A percentile compares a stretch with the other conserved stretches of the same genome.
phyloP scores from a whole-genome alignment of 2,797 vertebrate genomes.

The Allobates femoralis region DNA sequence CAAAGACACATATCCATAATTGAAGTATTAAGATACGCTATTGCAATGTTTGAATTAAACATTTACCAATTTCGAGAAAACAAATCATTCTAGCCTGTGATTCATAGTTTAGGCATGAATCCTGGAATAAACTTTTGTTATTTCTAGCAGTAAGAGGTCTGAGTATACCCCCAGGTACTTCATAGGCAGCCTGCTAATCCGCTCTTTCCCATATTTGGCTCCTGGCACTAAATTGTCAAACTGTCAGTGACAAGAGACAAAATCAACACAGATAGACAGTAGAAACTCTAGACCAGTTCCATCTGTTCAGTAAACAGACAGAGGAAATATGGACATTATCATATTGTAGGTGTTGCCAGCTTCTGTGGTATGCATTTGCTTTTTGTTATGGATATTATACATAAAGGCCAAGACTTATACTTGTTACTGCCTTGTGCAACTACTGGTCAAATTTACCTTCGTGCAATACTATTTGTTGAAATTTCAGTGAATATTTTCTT shows the following conservation, averaged over 20 bases:
- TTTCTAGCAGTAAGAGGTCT: slow-evolving; percentile 38
- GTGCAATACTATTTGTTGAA: not conserved
- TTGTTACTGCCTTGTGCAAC: not conserved
- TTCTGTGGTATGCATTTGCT: not conserved
- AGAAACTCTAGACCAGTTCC: slow-evolving; percentile 49
- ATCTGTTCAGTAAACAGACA: slow-evolving; percentile 46
- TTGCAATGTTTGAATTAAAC: not conserved
- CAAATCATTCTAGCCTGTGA: not conserved
- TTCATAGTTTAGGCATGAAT: slow-evolving; percentile 27
- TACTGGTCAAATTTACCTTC: not conserved
- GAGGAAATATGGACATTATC: slow-evolving; percentile 23
- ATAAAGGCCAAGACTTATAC: not conserved
- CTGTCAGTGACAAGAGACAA: slow-evolving; percentile 54
- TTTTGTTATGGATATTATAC: not conserved
- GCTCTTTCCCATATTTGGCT: slow-evolving; percentile 54
- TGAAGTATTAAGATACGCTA: not conserved
- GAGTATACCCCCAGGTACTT: slow-evolving; percentile 59
- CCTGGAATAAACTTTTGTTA: slow-evolving; percentile 21
- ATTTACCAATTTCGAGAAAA: not conserved
- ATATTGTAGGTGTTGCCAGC: slow-evolving; percentile 11
- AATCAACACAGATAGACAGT: slow-evolving; percentile 56
- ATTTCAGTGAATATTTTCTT: not conserved
- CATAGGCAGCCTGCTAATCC: slow-evolving; percentile 53
- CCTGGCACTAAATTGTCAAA: slow-evolving; percentile 59
- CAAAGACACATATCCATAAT: too few relatives aligned